These are phyloP conservation scores for Entomobrya multifasciata DNA, from an alignment of 2,888 invertebrate species.

Conservation along the genomic window DNA sequence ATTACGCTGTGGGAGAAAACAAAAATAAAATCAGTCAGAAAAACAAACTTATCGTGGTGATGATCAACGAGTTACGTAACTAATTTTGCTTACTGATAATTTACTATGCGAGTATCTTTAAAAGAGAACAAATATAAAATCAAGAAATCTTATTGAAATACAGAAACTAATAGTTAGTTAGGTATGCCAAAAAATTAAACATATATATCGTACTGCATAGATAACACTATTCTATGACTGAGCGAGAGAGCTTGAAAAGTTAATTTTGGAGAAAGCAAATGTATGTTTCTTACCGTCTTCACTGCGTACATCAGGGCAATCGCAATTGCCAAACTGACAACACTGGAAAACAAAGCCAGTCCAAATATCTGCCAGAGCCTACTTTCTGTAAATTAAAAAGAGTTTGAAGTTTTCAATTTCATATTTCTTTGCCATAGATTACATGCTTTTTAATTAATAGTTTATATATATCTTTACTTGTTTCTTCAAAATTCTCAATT, in stretches of 20 bases:
- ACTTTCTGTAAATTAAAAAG: conserved; percentile 25
- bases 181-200: too few relatives aligned
- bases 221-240: too few relatives aligned
- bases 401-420: not conserved
- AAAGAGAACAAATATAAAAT: too few relatives aligned
- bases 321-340: conserved; percentile 45
- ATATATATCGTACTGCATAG: too few relatives aligned
- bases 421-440: not conserved
- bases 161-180: too few relatives aligned
- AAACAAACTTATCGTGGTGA: too few relatives aligned
- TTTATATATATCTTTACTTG: conserved; percentile 31
- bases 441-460: not conserved
- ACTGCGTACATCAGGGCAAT: conserved; percentile 34
- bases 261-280: too few relatives aligned
- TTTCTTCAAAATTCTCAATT: conserved; percentile 35
- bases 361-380: conserved; percentile 62
- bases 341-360: conserved; percentile 55
- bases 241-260: too few relatives aligned
- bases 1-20: conserved; percentile 70
- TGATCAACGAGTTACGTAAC: not conserved
- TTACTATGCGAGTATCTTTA: too few relatives aligned
- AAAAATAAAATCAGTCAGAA: not conserved
- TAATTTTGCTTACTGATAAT: too few relatives aligned
- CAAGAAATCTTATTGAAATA: too few relatives aligned
- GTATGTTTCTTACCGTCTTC: conserved; percentile 55